These are phyloP conservation scores for Busseola fusca DNA, from an alignment of 2,888 invertebrate species.

Conservation along the genomic window DNA sequence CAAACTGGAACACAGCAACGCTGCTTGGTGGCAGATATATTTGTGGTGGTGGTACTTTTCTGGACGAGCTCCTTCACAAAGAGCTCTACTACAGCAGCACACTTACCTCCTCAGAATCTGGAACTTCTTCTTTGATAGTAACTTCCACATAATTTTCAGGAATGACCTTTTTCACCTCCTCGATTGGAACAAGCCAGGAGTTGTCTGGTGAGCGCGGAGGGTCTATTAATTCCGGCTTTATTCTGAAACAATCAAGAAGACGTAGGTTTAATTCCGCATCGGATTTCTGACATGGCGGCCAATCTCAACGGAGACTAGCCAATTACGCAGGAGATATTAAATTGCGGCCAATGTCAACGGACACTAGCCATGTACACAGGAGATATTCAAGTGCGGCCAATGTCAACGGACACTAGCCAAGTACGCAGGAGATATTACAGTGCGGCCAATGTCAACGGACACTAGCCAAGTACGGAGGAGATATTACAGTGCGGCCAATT, in stretches of 20 bases:
- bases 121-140: constrained; percentile 21
- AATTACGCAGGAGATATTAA: not conserved
- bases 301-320: not conserved
- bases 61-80: too few relatives aligned
- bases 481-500: not conserved
- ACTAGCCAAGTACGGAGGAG: not conserved
- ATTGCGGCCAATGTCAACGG: not conserved
- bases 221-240: not conserved
- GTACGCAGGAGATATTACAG: not conserved
- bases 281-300: not conserved
- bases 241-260: constrained; percentile 21
- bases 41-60: not conserved
- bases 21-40: not conserved
- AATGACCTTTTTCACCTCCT: constrained; percentile 12
- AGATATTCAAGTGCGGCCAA: not conserved
- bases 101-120: constrained; percentile 23
- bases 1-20: not conserved
- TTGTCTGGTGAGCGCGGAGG: constrained; percentile 7
- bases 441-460: not conserved
- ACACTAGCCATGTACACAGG: not conserved
- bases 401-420: not conserved
- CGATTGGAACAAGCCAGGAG: constrained; percentile 25
- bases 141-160: constrained; percentile 25
- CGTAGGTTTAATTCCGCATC: not conserved
- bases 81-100: rapidly evolving